Conservation (phyloP, 2,797 vertebrate species). For the Capromys pilorides region DNA sequence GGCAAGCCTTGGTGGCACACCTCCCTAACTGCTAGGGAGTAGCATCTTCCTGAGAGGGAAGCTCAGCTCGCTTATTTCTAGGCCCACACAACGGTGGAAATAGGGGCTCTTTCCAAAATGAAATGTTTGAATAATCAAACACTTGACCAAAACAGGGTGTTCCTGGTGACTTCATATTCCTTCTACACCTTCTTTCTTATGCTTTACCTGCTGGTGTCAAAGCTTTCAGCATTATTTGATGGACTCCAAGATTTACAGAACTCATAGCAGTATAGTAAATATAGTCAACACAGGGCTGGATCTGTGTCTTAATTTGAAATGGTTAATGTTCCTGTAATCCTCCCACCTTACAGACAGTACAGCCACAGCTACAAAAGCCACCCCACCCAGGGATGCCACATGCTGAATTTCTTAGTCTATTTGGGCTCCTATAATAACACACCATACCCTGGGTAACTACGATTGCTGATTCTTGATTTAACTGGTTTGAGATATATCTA, state of each 20-base stretch:
- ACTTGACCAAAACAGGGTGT: not conserved
- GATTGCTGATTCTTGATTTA: not conserved
- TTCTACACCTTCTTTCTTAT: not conserved
- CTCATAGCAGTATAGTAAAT: not conserved
- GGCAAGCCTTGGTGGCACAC: not conserved
- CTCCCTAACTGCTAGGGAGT: not conserved
- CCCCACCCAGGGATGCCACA: no score
- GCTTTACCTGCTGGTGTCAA: not conserved
- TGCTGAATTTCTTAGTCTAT: not conserved
- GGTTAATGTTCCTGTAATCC: not conserved
- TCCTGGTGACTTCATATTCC: not conserved
- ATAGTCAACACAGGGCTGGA: no score
- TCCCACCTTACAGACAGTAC: not conserved
- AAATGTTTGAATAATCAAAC: not conserved
- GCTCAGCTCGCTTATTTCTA: not conserved
- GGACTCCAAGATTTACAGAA: not conserved
- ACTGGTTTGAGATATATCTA: not conserved
- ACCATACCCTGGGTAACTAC: not conserved
- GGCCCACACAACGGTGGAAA: not conserved
- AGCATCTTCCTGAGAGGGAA: not conserved
- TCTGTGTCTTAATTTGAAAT: not conserved
- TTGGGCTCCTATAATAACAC: not conserved
- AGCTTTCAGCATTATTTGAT: not conserved
- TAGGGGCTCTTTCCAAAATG: not conserved
- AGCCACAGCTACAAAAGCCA: not conserved